These are phyloP conservation scores for Aricia artaxerxes DNA, from an alignment of 2,888 invertebrate genomes.

Conservation along the genomic window DNA sequence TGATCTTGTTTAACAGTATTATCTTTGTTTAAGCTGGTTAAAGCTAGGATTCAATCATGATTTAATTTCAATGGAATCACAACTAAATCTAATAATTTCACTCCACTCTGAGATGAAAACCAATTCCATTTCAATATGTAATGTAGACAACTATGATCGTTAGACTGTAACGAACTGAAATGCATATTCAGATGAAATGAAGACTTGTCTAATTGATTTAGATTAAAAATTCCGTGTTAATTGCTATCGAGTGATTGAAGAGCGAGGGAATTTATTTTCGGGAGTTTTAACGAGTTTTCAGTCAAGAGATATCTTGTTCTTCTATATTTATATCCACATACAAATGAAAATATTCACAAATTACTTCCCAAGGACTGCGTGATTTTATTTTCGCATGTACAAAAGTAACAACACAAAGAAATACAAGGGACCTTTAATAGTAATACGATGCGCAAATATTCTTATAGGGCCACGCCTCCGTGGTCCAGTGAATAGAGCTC, in stretches of 20 bases:
- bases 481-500: no score
- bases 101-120: not conserved
- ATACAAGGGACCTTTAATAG: no score
- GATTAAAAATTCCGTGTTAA: slow-evolving; percentile 42
- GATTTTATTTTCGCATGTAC: no score
- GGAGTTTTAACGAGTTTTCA: not conserved
- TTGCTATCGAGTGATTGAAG: slow-evolving; percentile 27
- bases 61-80: slow-evolving; percentile 16
- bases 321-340: not conserved
- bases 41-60: not conserved
- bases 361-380: no score
- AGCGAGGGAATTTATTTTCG: slow-evolving; percentile 9
- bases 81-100: not conserved
- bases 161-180: slow-evolving; percentile 42
- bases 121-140: slow-evolving; percentile 33
- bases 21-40: no score
- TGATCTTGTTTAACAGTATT: no score
- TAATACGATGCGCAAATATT: no score
- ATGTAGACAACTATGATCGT: slow-evolving; percentile 30
- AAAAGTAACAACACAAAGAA: no score
- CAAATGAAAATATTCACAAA: no score
- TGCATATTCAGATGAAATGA: slow-evolving; percentile 48
- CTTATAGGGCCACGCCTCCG: no score
- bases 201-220: slow-evolving; percentile 48
- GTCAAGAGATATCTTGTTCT: not conserved